A percentile compares a stretch with the other conserved stretches of the same genome.
phyloP scores from a whole-genome alignment of 2,797 vertebrate genomes.

The Cygnus olor region DNA sequence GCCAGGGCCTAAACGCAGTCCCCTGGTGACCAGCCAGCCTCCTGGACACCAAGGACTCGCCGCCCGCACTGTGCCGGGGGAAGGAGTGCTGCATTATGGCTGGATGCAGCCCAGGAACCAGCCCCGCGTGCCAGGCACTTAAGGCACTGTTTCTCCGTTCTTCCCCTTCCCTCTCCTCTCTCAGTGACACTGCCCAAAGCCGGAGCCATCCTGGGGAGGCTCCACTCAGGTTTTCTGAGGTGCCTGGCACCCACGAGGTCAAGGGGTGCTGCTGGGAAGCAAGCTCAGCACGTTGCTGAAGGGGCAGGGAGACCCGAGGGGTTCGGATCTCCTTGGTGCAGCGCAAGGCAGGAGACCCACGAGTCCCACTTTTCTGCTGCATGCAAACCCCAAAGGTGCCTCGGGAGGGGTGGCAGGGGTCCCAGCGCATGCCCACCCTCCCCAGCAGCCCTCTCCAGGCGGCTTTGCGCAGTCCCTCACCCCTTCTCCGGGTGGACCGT shows the following conservation, averaged over 20 bases:
- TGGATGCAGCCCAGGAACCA: neutral
- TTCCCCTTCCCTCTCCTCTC: neutral
- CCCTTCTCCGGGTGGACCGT: conserved; percentile 94
- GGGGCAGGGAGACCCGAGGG: neutral
- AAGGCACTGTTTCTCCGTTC: neutral
- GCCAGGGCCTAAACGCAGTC: accelerated
- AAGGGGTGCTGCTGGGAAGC: neutral
- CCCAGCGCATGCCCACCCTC: accelerated
- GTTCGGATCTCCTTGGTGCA: neutral
- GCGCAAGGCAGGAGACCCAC: neutral
- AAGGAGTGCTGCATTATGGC: neutral
- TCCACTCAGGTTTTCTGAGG: neutral
- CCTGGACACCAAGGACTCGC: accelerated
- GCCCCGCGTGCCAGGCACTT: accelerated
- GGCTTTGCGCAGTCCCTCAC: conserved; percentile 67
- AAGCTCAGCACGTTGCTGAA: neutral
- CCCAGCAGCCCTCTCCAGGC: accelerated
- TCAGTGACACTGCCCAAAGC: neutral
- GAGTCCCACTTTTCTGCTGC: accelerated
- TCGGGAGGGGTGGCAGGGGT: accelerated
- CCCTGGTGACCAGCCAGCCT: neutral
- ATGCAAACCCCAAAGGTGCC: accelerated
- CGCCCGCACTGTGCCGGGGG: neutral
- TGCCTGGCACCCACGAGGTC: neutral
- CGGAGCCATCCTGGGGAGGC: neutral